Conservation (phyloP, 2,797 vertebrate genomes). For the Danio jaintianensis region DNA sequence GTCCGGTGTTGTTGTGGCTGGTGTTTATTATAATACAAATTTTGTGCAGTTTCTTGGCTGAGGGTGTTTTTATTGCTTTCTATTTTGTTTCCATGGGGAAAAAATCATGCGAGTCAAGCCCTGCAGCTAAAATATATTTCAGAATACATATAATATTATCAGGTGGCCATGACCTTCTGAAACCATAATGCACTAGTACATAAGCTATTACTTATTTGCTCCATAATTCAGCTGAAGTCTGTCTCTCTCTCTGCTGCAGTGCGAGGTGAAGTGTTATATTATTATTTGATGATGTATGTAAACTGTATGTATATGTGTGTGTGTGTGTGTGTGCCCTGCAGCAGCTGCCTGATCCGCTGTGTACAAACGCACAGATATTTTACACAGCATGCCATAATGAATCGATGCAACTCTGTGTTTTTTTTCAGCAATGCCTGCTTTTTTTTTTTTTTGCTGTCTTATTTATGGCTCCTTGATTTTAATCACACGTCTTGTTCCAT, state of each 20-base stretch:
- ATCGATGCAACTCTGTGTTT: slow-evolving; percentile 15
- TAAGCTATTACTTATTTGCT: slow-evolving; percentile 46
- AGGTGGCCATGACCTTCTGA: slow-evolving; percentile 42
- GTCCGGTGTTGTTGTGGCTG: neutral
- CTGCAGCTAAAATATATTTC: slow-evolving; percentile 48
- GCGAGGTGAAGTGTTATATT: neutral
- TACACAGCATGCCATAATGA: slow-evolving; percentile 20
- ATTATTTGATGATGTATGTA: slow-evolving; percentile 29
- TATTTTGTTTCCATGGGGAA: slow-evolving; percentile 52
- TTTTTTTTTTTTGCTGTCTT: slow-evolving; percentile 22
- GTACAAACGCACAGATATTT: slow-evolving; percentile 14
- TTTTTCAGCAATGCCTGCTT: slow-evolving; percentile 26
- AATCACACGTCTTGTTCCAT: slow-evolving; percentile 56
- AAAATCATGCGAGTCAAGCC: slow-evolving; percentile 36
- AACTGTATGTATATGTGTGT: slow-evolving; percentile 11
- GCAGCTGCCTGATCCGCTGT: neutral
- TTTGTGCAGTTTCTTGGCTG: neutral
- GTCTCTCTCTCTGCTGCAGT: neutral
- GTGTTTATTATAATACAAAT: slow-evolving; percentile 7
- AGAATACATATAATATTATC: slow-evolving; percentile 49
- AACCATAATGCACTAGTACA: slow-evolving; percentile 25
- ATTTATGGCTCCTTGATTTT: slow-evolving; percentile 54
- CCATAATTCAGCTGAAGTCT: slow-evolving; percentile 34
- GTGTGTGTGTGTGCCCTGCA: slow-evolving; percentile 9
- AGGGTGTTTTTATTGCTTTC: slow-evolving; percentile 45